phyloP scores from a whole-genome alignment of 2,888 invertebrate genomes.

The Hipparchia semele region DNA sequence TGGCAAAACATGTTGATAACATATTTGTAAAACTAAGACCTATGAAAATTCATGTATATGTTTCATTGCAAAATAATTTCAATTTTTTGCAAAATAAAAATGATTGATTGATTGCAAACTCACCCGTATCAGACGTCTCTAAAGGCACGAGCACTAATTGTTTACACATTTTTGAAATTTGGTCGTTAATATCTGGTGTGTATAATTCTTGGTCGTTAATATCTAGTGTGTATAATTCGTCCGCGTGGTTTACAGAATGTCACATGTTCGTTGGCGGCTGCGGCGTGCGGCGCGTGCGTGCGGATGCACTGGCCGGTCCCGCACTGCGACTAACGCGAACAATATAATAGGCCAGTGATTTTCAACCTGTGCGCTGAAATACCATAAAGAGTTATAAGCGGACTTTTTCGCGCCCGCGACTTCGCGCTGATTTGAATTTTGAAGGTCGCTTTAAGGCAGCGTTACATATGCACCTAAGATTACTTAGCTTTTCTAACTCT shows the following conservation, averaged over 20 bases:
- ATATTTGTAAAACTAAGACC: too few species aligned
- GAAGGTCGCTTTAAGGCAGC: too few species aligned
- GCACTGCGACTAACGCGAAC: conserved; percentile 32
- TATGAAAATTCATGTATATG: too few species aligned
- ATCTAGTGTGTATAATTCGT: background rate
- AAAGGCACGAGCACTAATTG: conserved; percentile 64
- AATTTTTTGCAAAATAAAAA: too few species aligned
- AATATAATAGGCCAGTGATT: conserved; percentile 35
- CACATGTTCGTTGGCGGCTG: conserved; percentile 6
- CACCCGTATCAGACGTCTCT: conserved; percentile 62
- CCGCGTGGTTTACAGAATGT: conserved; percentile 3
- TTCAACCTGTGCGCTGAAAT: conserved; percentile 30
- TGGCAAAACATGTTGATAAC: too few species aligned
- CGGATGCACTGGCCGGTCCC: conserved; percentile 32
- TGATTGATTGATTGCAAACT: conserved; percentile 37
- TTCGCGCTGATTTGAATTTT: too few species aligned
- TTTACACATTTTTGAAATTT: conserved; percentile 60
- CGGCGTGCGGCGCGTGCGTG: conserved; percentile 24
- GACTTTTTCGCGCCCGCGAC: too few species aligned
- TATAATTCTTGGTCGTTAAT: background rate
- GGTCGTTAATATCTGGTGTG: background rate
- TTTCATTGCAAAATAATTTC: too few species aligned
- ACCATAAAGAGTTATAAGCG: background rate
- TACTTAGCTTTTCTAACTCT: too few species aligned
- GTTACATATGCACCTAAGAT: too few species aligned